phyloP scores from a whole-genome alignment of 2,888 invertebrate genomes.

The Mellilla xanthometata region DNA sequence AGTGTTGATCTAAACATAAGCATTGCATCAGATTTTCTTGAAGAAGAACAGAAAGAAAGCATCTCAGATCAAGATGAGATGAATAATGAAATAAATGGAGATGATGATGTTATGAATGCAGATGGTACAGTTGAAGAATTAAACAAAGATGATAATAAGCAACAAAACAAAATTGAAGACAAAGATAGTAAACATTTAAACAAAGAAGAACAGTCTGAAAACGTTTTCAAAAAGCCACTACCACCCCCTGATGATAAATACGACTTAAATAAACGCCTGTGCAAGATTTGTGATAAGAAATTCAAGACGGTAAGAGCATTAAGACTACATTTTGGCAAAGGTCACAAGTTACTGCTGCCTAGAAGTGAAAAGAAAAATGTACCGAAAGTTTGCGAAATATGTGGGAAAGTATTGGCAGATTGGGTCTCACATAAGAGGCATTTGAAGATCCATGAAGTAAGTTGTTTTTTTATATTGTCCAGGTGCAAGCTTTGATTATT shows the following conservation, averaged over 20 bases:
- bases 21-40: constrained; percentile 12
- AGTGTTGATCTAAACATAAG: constrained; percentile 16
- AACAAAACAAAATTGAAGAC: too few relatives aligned
- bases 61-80: too few relatives aligned
- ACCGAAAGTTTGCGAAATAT: constrained; percentile 44
- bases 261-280: constrained; percentile 47
- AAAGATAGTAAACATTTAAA: constrained; percentile 8
- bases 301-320: constrained; percentile 40
- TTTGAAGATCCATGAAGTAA: constrained; percentile 45
- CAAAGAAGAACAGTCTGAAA: constrained; percentile 10
- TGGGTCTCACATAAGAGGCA: constrained; percentile 42
- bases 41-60: neutral
- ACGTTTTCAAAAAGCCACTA: constrained; percentile 22
- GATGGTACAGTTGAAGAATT: too few relatives aligned
- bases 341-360: constrained; percentile 43
- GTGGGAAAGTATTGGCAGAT: constrained; percentile 41
- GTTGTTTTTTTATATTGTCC: constrained; percentile 9
- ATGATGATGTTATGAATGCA: neutral
- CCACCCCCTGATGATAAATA: constrained; percentile 35
- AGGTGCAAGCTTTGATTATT: too few relatives aligned
- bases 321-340: constrained; percentile 46
- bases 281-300: constrained; percentile 53
- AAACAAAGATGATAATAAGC: neutral
- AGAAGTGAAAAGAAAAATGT: constrained; percentile 33
- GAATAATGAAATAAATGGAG: neutral